phyloP scores from a whole-genome alignment of 2,888 invertebrate species.

The Heteromyza rotundicornis region DNA sequence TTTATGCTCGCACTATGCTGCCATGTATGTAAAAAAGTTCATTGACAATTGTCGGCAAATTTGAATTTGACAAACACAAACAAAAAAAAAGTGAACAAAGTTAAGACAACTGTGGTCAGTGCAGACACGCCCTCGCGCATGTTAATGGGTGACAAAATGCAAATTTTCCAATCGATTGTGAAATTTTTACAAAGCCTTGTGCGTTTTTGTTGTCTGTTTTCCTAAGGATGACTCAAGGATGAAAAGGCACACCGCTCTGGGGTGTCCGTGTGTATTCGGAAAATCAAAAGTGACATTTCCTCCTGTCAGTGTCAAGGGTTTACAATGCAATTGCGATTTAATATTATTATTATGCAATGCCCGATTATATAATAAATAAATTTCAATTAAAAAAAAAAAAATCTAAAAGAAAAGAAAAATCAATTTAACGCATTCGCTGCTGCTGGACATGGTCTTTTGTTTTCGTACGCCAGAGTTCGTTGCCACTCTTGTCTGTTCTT shows the following conservation, averaged over 20 bases:
- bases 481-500: background rate
- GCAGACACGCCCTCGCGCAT: background rate
- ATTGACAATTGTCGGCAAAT: background rate
- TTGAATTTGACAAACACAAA: slow-evolving; percentile 4
- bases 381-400: background rate
- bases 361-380: background rate
- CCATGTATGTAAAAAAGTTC: background rate
- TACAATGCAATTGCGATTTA: background rate
- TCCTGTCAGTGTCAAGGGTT: background rate
- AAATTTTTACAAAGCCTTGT: too few relatives aligned
- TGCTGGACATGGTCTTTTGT: background rate
- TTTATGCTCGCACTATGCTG: background rate
- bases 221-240: background rate
- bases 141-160: background rate
- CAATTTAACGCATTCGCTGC: background rate
- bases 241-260: background rate
- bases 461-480: background rate
- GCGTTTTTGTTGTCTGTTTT: too few relatives aligned
- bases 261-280: background rate
- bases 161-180: too few relatives aligned
- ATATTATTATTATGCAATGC: background rate
- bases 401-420: background rate
- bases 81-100: background rate
- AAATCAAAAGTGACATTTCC: background rate
- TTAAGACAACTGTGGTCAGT: background rate